A percentile compares a stretch with the other conserved stretches of the same genome.
Evolutionary conservation across 2,113 vertebrate genomes (phyloP).

Genomic region (Rhegmatorhina hoffmannsi): DNA sequence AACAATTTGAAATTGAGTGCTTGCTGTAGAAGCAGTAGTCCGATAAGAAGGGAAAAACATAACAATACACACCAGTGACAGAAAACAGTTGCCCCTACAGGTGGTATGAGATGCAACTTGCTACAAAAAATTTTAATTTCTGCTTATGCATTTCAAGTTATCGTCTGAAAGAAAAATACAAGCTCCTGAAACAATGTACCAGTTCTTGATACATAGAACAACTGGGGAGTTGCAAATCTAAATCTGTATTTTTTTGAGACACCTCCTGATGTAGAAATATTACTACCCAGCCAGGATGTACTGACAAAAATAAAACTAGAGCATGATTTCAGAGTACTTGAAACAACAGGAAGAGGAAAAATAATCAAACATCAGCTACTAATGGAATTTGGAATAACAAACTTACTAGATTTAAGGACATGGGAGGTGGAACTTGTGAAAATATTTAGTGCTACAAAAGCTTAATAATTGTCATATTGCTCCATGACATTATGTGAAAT

Average conservation of each 20-base stretch:
- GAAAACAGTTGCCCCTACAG: rapidly evolving
- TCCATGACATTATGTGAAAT: not conserved
- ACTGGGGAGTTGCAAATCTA: not conserved
- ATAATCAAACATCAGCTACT: not conserved
- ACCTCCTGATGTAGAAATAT: not conserved
- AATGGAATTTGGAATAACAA: not conserved
- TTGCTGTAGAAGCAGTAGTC: not conserved
- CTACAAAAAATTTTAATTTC: not conserved
- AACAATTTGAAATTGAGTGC: not conserved
- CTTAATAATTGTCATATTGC: not conserved
- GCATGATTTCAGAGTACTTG: not conserved
- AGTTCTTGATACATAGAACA: not conserved
- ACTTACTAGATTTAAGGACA: not conserved
- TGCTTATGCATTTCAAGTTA: not conserved
- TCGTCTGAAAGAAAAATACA: not conserved
- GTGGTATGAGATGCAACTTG: not conserved
- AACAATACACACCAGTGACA: not conserved
- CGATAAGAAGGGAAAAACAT: not conserved
- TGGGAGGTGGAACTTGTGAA: not conserved
- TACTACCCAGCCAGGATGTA: not conserved
- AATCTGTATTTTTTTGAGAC: not conserved
- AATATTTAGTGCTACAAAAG: not conserved
- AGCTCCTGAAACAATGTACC: not conserved
- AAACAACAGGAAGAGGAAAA: not conserved
- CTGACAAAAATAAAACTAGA: not conserved